Conservation (phyloP, 1,140 invertebrate genomes). For the Kradibia gibbosae region DNA sequence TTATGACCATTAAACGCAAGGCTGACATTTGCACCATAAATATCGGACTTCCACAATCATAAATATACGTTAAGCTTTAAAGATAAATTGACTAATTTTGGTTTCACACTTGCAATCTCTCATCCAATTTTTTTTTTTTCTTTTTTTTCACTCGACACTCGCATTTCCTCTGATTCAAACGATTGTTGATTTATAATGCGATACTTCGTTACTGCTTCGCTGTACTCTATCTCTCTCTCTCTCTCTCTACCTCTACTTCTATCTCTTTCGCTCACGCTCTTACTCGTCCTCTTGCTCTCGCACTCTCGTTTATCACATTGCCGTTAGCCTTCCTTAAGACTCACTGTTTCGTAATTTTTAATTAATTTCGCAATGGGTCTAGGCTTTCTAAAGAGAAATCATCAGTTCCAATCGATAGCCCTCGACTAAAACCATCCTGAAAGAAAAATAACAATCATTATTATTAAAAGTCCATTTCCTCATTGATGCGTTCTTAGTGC, state of each 20-base stretch:
- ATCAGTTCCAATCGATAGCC: conserved; percentile 84
- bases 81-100: conserved; percentile 69
- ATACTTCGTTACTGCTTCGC: conserved; percentile 39
- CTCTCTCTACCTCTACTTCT: conserved; percentile 28
- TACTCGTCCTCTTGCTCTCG: conserved; percentile 17
- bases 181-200: conserved; percentile 31
- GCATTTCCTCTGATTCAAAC: conserved; percentile 45
- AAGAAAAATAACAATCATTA: conserved; percentile 56
- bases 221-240: conserved; percentile 44
- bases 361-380: conserved; percentile 80
- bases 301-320: conserved; percentile 47
- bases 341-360: conserved; percentile 23
- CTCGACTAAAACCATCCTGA: conserved; percentile 88
- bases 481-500: too few relatives aligned
- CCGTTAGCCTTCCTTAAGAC: conserved; percentile 32
- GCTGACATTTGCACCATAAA: conserved; percentile 54
- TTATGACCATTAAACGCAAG: not conserved
- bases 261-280: conserved; percentile 26
- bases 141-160: conserved; percentile 54
- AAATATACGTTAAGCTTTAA: conserved; percentile 47
- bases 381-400: conserved; percentile 90
- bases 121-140: conserved; percentile 57
- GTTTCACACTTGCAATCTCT: conserved; percentile 55
- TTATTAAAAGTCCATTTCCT: conserved; percentile 37
- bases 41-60: conserved; percentile 59